A percentile compares a stretch with the other conserved stretches of the same genome.
phyloP scores from a whole-genome alignment of 1,140 invertebrate genomes.

The Acyrthosiphon pisum region DNA sequence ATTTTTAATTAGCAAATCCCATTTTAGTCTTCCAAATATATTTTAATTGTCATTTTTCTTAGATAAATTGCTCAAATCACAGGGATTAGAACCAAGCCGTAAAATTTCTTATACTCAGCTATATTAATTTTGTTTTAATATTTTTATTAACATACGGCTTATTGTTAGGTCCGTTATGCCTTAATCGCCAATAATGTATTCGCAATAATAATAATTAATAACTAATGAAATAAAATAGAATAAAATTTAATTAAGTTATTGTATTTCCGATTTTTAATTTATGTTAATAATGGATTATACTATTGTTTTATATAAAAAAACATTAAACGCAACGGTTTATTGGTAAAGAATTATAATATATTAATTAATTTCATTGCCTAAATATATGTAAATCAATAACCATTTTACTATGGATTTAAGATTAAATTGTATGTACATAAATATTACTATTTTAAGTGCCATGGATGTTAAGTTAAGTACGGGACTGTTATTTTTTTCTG shows the following conservation, averaged over 20 bases:
- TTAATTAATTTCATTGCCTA: background rate
- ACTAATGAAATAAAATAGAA: background rate
- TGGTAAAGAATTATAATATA: conserved; percentile 8
- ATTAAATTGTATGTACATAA: conserved; percentile 13
- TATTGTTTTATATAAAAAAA: background rate
- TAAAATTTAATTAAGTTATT: background rate
- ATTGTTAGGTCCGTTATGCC: background rate
- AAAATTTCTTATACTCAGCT: background rate
- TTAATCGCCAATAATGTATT: conserved; percentile 8
- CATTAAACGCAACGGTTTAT: background rate
- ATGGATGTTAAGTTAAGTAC: conserved; percentile 47
- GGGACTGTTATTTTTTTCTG: conserved; percentile 38
- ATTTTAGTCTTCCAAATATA: conserved; percentile 29
- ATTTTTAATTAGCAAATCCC: background rate
- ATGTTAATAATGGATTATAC: background rate
- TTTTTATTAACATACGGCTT: background rate
- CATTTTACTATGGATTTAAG: background rate
- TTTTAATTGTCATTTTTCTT: conserved; percentile 9
- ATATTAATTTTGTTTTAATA: background rate
- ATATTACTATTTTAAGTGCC: conserved; percentile 47
- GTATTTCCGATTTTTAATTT: background rate
- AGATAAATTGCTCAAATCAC: conserved; percentile 30
- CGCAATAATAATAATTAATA: background rate
- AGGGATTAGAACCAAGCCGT: background rate
- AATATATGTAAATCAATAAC: background rate